phyloP scores from a whole-genome alignment of 2,797 vertebrate species.

The Girardinus metallicus region DNA sequence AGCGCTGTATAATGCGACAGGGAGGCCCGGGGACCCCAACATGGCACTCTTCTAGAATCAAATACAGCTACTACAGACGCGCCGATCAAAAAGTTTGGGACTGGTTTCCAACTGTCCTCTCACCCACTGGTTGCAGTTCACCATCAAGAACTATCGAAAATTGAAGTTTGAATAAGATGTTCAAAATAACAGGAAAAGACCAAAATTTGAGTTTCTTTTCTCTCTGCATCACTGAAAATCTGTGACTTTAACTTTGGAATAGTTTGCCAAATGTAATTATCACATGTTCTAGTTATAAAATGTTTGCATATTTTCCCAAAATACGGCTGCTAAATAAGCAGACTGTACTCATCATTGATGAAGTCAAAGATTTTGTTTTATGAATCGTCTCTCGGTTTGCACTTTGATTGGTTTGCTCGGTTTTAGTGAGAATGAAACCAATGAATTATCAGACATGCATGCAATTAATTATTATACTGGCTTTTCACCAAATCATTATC shows the following conservation, averaged over 20 bases:
- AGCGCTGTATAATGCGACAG: conserved; percentile 49
- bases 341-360: too few species aligned
- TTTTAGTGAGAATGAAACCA: neutral
- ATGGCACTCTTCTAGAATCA: conserved; percentile 23
- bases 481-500: neutral
- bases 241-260: neutral
- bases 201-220: neutral
- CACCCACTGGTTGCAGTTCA: neutral
- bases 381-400: neutral
- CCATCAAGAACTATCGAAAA: neutral
- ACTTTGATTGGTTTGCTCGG: neutral
- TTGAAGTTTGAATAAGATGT: neutral
- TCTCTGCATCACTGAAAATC: neutral
- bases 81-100: neutral
- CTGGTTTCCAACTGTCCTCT: neutral
- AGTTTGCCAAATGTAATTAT: too few species aligned
- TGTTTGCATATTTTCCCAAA: too few species aligned
- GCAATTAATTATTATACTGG: neutral
- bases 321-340: too few species aligned
- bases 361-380: too few species aligned
- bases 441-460: neutral
- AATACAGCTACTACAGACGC: conserved; percentile 26
- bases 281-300: too few species aligned
- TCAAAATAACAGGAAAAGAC: neutral
- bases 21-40: conserved; percentile 38